phyloP scores from a whole-genome alignment of 2,797 vertebrate species.

The Halcyon smyrnensis region DNA sequence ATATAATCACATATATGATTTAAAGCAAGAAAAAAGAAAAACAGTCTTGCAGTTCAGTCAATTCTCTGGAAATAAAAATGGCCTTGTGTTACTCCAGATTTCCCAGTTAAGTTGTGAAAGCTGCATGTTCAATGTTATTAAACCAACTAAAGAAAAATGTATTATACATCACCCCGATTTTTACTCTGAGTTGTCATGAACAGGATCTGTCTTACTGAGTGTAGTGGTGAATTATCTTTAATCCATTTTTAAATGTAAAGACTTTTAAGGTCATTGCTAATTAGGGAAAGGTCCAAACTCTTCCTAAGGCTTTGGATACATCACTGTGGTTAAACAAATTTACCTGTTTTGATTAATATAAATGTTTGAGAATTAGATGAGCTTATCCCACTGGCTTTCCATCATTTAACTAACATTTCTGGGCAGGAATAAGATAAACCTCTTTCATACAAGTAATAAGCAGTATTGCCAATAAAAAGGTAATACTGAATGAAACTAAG shows the following conservation, averaged over 20 bases:
- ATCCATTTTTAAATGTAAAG: constrained; percentile 15
- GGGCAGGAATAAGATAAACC: neutral
- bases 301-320: neutral
- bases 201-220: neutral
- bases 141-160: neutral
- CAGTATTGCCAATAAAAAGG: neutral
- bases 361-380: constrained; percentile 21
- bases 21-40: neutral
- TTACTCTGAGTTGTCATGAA: neutral
- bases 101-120: neutral
- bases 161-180: neutral
- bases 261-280: constrained; percentile 25
- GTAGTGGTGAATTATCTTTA: neutral
- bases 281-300: constrained; percentile 10
- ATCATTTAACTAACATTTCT: neutral
- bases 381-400: neutral
- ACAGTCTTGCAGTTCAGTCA: neutral
- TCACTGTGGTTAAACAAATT: constrained; percentile 4
- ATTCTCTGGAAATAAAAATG: neutral
- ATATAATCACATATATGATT: neutral
- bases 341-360: constrained; percentile 32
- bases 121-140: neutral
- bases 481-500: neutral
- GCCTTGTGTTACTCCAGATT: neutral
- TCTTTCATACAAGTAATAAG: neutral